These are phyloP conservation scores for Bovichtus variegatus DNA, from an alignment of 2,797 vertebrate species.

Conservation along the genomic window DNA sequence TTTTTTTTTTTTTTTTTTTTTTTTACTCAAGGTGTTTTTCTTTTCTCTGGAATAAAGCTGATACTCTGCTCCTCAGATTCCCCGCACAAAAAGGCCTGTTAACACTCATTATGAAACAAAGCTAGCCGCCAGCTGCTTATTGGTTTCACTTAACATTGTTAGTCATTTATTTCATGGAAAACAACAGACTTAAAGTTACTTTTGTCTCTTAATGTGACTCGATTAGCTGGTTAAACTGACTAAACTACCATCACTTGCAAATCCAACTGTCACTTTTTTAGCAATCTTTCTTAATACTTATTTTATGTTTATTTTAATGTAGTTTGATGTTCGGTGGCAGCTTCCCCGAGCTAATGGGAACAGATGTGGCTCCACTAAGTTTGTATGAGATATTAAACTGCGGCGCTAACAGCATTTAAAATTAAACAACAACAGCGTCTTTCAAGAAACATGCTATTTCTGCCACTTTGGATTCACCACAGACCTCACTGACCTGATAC, in stretches of 20 bases:
- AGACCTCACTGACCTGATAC: neutral
- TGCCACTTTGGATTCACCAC: neutral
- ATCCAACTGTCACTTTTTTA: neutral
- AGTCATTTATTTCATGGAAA: neutral
- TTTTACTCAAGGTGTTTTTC: conserved; percentile 8
- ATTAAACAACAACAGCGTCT: neutral
- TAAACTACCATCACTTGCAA: neutral
- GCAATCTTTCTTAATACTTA: neutral
- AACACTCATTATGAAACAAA: conserved; percentile 1
- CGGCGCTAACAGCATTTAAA: neutral
- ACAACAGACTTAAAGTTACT: neutral
- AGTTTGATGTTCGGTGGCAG: neutral
- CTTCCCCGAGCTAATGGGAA: neutral
- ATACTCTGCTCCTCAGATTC: conserved; percentile 13
- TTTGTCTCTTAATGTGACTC: neutral
- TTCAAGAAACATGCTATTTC: neutral
- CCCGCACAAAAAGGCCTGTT: conserved; percentile 3
- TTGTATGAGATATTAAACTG: neutral
- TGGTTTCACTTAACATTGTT: conserved; percentile 7
- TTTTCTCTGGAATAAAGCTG: conserved; percentile 3
- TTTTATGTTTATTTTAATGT: too few species aligned
- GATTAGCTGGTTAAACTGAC: neutral
- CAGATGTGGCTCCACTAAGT: neutral
- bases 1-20: too few species aligned
- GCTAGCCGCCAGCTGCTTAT: conserved; percentile 2